A percentile compares a stretch with the other conserved stretches of the same genome.
phyloP scores from a whole-genome alignment of 2,888 invertebrate genomes.

The Anthrax anthrax region DNA sequence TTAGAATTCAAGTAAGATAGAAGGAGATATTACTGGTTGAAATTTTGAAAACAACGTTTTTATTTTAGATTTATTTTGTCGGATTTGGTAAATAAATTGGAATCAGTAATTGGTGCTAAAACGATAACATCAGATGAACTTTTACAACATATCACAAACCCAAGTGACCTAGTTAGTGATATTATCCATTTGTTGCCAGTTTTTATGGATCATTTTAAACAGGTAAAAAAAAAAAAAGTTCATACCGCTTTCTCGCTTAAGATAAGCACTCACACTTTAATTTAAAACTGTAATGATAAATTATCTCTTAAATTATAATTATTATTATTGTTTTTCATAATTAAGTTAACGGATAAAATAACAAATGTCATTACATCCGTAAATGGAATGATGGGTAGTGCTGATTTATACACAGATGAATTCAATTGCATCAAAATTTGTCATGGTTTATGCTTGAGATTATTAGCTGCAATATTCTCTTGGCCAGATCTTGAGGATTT shows the following conservation, averaged over 20 bases:
- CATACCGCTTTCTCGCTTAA: too few species aligned
- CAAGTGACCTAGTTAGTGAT: conserved; percentile 22
- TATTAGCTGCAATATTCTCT: conserved; percentile 44
- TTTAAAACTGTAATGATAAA: neutral
- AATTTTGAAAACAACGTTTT: neutral
- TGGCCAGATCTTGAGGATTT: conserved; percentile 49
- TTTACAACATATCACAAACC: conserved; percentile 23
- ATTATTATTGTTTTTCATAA: conserved; percentile 1
- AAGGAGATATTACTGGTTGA: too few species aligned
- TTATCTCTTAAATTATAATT: too few species aligned
- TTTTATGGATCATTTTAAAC: conserved; percentile 9
- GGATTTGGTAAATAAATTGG: conserved; percentile 44
- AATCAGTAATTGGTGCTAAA: conserved; percentile 27
- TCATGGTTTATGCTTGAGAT: conserved; percentile 40
- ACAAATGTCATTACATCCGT: conserved; percentile 25
- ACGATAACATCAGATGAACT: conserved; percentile 17
- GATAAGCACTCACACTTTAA: too few species aligned
- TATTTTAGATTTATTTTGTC: conserved; percentile 39
- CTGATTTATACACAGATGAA: conserved; percentile 39
- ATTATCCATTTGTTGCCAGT: conserved; percentile 9
- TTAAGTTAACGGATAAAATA: conserved; percentile 17
- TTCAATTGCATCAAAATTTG: conserved; percentile 39
- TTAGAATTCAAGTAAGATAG: conserved; percentile 16
- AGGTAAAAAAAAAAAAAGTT: conserved; percentile 4
- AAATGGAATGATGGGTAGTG: conserved; percentile 42